phyloP scores from a whole-genome alignment of 2,113 vertebrate species.

The Thinocorus orbignyianus region DNA sequence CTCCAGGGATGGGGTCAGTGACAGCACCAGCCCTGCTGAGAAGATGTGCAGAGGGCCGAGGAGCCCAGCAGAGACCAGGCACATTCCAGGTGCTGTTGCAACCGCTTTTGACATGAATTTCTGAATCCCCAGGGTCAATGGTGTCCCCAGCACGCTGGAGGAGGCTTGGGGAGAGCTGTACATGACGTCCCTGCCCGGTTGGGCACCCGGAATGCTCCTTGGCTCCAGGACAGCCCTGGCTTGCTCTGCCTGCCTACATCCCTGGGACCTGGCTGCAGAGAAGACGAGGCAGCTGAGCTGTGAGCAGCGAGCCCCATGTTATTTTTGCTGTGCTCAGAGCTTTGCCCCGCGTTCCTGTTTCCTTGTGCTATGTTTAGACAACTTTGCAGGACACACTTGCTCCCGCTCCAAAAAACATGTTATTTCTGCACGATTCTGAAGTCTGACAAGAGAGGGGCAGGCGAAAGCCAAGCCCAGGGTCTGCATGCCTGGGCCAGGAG shows the following conservation, averaged over 20 bases:
- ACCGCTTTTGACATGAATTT: neutral
- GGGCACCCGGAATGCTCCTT: neutral
- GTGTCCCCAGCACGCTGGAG: neutral
- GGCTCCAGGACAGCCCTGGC: neutral
- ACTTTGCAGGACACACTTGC: neutral
- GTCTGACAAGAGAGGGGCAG: neutral
- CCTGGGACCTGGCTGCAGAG: neutral
- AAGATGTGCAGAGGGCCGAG: neutral
- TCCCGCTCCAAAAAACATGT: conserved; percentile 16
- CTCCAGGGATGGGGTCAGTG: neutral
- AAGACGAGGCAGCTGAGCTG: neutral
- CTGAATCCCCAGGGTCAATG: neutral
- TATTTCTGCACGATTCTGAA: conserved; percentile 10
- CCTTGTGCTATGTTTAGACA: conserved; percentile 52
- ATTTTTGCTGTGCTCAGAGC: conserved; percentile 9
- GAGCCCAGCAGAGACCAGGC: neutral
- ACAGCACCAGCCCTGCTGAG: neutral
- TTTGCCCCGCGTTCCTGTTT: neutral
- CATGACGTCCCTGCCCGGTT: neutral
- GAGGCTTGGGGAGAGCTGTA: neutral
- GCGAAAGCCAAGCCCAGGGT: neutral
- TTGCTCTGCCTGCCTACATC: neutral
- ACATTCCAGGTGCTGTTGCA: fast-evolving
- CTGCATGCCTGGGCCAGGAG: neutral
- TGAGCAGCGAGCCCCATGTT: neutral